Evolutionary conservation across 2,113 vertebrate species (phyloP).

Genomic region (Myotis yumanensis): DNA sequence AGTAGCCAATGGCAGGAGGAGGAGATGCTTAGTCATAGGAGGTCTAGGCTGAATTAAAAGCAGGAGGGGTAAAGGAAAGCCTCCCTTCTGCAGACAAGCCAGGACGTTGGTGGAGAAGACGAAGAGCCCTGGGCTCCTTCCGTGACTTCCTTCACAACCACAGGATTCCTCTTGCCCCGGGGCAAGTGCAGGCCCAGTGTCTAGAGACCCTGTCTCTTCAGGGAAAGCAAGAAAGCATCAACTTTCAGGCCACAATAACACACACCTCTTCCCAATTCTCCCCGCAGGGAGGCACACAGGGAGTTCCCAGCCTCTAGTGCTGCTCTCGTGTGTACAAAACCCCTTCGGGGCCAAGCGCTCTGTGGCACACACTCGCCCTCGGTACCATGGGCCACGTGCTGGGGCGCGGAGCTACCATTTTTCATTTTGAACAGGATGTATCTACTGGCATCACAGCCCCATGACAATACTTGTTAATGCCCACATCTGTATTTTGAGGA

Average conservation of each 20-base stretch:
- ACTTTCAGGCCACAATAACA: neutral
- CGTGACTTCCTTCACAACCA: neutral
- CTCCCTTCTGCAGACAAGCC: neutral
- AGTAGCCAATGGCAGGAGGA: neutral
- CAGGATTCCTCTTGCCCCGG: neutral
- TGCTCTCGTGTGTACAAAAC: neutral
- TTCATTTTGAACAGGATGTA: conserved; percentile 12
- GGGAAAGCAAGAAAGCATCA: neutral
- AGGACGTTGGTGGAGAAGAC: neutral
- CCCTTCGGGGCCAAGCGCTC: neutral
- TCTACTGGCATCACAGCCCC: neutral
- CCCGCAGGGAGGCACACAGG: neutral
- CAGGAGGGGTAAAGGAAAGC: neutral
- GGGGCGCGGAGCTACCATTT: neutral
- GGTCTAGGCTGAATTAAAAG: neutral
- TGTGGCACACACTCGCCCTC: neutral
- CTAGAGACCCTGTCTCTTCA: neutral
- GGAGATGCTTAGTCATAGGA: neutral
- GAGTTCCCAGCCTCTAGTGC: neutral
- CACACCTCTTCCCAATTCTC: neutral
- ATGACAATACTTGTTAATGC: conserved; percentile 38
- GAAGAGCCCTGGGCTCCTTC: neutral
- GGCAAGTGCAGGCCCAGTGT: neutral
- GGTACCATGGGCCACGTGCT: neutral
- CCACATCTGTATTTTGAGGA: conserved; percentile 57